phyloP scores from a whole-genome alignment of 53 echinoderm and acorn worm species.

The Holothuria scabra region DNA sequence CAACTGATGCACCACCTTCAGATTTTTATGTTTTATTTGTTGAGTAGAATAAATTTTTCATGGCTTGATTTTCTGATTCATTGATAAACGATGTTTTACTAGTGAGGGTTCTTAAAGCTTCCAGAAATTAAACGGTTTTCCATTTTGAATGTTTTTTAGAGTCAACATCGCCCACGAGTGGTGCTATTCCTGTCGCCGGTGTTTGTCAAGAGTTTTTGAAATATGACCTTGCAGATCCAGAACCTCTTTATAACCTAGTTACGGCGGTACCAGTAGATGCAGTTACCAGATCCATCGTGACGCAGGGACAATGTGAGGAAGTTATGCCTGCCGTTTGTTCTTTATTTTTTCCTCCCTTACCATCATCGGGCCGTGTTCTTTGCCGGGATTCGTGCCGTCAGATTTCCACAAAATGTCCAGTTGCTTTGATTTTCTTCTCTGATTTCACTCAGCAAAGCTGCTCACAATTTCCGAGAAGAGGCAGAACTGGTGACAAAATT shows the following conservation, averaged over 20 bases:
- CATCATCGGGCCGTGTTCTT: neutral
- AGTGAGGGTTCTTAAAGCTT: too few species aligned
- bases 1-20: too few species aligned
- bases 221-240: neutral
- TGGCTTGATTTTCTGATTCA: too few species aligned
- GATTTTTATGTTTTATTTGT: too few species aligned
- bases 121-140: too few species aligned
- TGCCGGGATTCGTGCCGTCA: constrained; percentile 12
- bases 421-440: neutral
- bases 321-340: neutral
- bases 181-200: neutral
- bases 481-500: neutral
- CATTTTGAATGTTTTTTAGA: too few species aligned
- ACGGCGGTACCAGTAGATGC: neutral
- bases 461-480: neutral
- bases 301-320: too few species aligned
- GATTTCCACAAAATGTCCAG: neutral
- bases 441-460: neutral
- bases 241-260: neutral
- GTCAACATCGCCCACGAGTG: too few species aligned
- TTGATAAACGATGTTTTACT: too few species aligned
- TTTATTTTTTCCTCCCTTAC: constrained; percentile 11
- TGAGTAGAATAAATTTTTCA: too few species aligned
- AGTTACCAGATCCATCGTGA: neutral
- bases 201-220: neutral